A percentile compares a stretch with the other conserved stretches of the same genome.
These are phyloP conservation scores for Dasyurus viverrinus DNA, from an alignment of 2,113 vertebrate genomes.

Conservation along the genomic window DNA sequence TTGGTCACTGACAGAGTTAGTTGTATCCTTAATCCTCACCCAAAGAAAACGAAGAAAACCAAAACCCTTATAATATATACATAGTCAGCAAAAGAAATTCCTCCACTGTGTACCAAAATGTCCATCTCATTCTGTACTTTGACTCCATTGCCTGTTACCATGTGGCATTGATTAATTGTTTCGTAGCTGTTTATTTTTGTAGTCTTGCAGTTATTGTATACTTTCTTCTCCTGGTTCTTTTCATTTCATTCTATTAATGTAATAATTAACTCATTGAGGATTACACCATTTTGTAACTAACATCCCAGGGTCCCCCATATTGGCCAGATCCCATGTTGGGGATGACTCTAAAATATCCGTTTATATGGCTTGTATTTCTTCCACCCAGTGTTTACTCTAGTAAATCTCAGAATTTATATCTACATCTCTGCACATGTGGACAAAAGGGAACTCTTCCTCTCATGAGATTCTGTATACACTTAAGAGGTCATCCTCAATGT, in stretches of 20 bases:
- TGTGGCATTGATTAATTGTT: background rate
- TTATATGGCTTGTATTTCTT: background rate
- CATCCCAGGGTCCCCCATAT: background rate
- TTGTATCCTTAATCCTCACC: background rate
- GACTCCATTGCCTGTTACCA: background rate
- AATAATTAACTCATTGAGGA: background rate
- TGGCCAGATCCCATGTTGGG: background rate
- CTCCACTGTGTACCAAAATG: background rate
- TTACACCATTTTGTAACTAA: background rate
- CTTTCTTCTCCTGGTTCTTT: background rate
- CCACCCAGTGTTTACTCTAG: background rate
- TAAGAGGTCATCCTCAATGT: background rate
- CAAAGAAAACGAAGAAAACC: background rate
- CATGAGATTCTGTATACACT: background rate
- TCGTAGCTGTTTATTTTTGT: background rate
- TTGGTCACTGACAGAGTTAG: background rate
- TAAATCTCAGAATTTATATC: background rate
- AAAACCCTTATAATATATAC: background rate
- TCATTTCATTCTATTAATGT: background rate
- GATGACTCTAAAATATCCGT: background rate
- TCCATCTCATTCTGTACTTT: background rate
- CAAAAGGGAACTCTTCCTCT: background rate
- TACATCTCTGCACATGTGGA: background rate
- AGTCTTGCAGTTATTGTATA: background rate
- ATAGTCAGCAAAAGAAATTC: background rate